These are phyloP conservation scores for Ceratitis capitata DNA, from an alignment of 1,140 invertebrate genomes.

Conservation along the genomic window DNA sequence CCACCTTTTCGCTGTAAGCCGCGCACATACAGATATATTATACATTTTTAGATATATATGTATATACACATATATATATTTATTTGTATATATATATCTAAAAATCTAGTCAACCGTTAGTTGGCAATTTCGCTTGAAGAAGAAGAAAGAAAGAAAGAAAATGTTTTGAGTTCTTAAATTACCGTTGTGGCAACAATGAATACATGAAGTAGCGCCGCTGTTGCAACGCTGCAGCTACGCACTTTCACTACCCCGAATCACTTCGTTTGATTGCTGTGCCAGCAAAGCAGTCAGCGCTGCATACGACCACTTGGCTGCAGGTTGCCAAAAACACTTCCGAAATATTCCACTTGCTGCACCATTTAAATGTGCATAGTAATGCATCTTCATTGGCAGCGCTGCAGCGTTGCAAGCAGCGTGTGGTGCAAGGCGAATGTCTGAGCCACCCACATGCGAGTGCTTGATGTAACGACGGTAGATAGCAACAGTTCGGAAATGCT, in stretches of 20 bases:
- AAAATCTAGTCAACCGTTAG: background rate
- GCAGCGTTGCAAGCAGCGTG: background rate
- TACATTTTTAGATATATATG: too few relatives aligned
- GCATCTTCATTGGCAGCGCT: slow-evolving; percentile 12
- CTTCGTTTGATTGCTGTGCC: slow-evolving; percentile 19
- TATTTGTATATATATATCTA: too few relatives aligned
- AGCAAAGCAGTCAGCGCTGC: background rate
- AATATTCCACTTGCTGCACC: background rate
- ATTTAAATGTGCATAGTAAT: slow-evolving; percentile 34
- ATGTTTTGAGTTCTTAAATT: slow-evolving; percentile 35
- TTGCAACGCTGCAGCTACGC: background rate
- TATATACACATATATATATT: too few relatives aligned
- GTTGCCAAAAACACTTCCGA: background rate
- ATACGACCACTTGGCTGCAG: background rate
- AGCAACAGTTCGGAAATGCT: background rate
- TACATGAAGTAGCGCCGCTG: background rate
- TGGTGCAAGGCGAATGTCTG: background rate
- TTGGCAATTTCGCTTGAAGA: background rate
- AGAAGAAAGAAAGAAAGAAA: background rate
- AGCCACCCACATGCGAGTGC: background rate
- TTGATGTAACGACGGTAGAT: background rate
- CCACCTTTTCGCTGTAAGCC: background rate
- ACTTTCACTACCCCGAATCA: too few relatives aligned
- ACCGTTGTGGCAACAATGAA: background rate
- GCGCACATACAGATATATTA: background rate